Evolutionary conservation across 1,140 invertebrate genomes (phyloP), one percentile per base, ranked within the genome.

Genomic region (Platorchestia sp.): DNA sequence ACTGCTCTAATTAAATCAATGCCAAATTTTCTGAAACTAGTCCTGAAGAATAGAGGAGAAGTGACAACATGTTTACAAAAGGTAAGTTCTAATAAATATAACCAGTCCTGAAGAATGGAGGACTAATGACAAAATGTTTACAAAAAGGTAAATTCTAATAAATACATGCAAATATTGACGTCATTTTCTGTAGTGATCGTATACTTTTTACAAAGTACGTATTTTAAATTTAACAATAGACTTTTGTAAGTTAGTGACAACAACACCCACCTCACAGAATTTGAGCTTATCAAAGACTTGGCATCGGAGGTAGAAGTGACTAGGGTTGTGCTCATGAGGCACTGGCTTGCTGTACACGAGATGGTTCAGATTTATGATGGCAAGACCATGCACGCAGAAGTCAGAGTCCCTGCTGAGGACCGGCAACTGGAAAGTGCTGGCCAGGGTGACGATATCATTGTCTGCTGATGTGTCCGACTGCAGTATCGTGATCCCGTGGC

Each of bases 401-500:
- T 93, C 91, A 6, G 91, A 93, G 45, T 93, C 91, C 14, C 43
- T n/a, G 45, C 91, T 93, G 91, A 93, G 91, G 10, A 93, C 91
- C 1, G 91, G 91, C 41, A 93, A 44, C 41, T 44, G 40, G 91
- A 93, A 93, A 36, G 44, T 45, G 40, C 44, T 93, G 91, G 43
- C 41, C 91, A 93, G 45, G 10, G 91, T 47, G 91, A 93, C 40
- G 45, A 93, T 93, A 44, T 93, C 91, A 10, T 45, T 41, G 36
- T 93, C 91, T 27, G 91, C 91, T 44, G 91, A 93, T 14, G 43
- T 10, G 91, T 93, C 91, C 44, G 91, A 93, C 91, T 93, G 91
- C 91, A 93, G 44, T 16, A 93, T 36, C 7, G 43, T 45, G 91
- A 93, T 47, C 0, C 91, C 91, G 44, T 93, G 91, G 45, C 91